These are phyloP conservation scores for Agrotis puta DNA, from an alignment of 2,888 invertebrate genomes.

Conservation along the genomic window DNA sequence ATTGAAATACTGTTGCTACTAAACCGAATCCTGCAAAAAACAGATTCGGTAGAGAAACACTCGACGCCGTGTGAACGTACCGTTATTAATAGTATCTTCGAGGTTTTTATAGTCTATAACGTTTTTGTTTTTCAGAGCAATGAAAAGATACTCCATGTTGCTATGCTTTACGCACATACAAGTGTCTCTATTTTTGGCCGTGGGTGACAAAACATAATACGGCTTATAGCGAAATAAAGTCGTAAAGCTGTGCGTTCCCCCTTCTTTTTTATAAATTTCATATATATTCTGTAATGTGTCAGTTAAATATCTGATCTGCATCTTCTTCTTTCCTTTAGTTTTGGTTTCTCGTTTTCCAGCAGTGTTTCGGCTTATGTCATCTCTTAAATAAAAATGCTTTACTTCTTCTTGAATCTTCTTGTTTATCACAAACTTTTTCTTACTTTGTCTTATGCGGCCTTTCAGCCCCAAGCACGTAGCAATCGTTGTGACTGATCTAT, in stretches of 20 bases:
- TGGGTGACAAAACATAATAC: conserved; percentile 28
- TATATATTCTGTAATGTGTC: conserved; percentile 24
- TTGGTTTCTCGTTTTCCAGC: conserved; percentile 33
- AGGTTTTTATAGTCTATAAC: background rate
- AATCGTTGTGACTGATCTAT: conserved; percentile 20
- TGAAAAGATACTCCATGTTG: background rate
- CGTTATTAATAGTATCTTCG: background rate
- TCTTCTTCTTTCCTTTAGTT: conserved; percentile 32
- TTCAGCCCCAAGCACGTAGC: conserved; percentile 24
- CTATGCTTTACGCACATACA: conserved; percentile 50
- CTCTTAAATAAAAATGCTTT: conserved; percentile 7
- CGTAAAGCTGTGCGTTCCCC: conserved; percentile 24
- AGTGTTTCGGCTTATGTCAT: conserved; percentile 24
- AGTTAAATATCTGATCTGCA: conserved; percentile 31
- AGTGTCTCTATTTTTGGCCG: conserved; percentile 8
- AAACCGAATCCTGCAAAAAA: too few species aligned
- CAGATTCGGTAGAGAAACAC: too few species aligned
- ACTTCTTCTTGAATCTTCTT: conserved; percentile 19
- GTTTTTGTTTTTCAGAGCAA: too few species aligned
- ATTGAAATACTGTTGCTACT: too few species aligned
- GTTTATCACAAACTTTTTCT: conserved; percentile 22
- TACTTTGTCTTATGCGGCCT: conserved; percentile 29
- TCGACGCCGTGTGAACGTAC: too few species aligned
- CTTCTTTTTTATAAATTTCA: conserved; percentile 11
- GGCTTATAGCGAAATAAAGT: conserved; percentile 38